Evolutionary conservation across 2,113 vertebrate genomes (phyloP), one percentile per base, ranked within the genome.

Genomic region (Erythrolamprus reginae): DNA sequence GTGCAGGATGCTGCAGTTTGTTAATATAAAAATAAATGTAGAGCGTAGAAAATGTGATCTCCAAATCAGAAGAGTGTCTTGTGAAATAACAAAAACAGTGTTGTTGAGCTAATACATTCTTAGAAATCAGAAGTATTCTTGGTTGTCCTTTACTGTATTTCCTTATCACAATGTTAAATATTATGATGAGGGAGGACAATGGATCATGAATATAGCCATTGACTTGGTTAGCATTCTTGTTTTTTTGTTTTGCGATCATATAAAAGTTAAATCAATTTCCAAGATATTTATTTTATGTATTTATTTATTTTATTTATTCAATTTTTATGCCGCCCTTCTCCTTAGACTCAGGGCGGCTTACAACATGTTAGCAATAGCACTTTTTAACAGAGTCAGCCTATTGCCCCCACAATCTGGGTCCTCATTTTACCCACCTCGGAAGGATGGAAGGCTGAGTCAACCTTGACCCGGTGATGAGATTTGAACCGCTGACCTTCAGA

Each of bases 11-110:
- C 28, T 88, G 38, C 89, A 77, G 6, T 90, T 91, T 90, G 85
- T 92, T 61, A 91, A 9, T 2, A 58, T 89, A 88, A 87, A 96
- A 94, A 91, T 94, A 95, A 93, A 87, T 51, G 15, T 56, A 56
- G 55, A 55, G 19, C 53, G 90, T 90, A 88, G 91, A 92, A 88
- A 61, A 92, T 58, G 51, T 92, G 56, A 58, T 88, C 92, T 88
- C 48, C 87, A 85, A 89, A 90, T 84, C 21, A 51, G 5, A 61
- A 47, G 89, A 90, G 70, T 21, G 86, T 5, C 15, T 24, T 86
- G 19, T 3, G 21, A 91, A 51, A 51, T 93, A 94, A 95, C 94
- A 94, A 94, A 95, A 92, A 91, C 88, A 92, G 95, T 94, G 94
- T 93, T 92, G 92, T 58, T 55, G 92, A 50, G 47, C 88, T 95